These are phyloP conservation scores for Helleia helle DNA, from an alignment of 2,888 invertebrate genomes.

Conservation along the genomic window DNA sequence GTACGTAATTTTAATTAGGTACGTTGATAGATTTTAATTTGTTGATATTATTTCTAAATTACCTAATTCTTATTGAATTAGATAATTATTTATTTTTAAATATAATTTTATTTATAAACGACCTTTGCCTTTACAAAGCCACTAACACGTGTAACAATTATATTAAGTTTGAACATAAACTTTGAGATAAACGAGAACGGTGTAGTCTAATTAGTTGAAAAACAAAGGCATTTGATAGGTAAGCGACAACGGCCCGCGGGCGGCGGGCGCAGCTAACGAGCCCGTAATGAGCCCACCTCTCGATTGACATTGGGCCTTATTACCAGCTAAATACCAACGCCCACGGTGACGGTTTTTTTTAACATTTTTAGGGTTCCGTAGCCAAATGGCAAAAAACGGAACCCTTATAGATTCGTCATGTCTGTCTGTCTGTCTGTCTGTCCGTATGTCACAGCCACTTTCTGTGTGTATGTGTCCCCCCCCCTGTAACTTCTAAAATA, in stretches of 20 bases:
- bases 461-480: no score
- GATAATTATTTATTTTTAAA: no score
- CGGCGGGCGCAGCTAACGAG: slow-evolving; percentile 44
- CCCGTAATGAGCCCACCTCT: slow-evolving; percentile 41
- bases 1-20: no score
- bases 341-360: slow-evolving; percentile 13
- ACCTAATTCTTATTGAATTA: no score
- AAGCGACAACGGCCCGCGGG: slow-evolving; percentile 32
- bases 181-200: slow-evolving; percentile 24
- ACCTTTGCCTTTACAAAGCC: neutral
- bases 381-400: no score
- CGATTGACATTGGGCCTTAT: slow-evolving; percentile 44
- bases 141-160: slow-evolving; percentile 43
- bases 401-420: no score
- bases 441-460: no score
- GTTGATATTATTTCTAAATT: no score
- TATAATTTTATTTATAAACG: neutral
- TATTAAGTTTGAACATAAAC: slow-evolving; percentile 12
- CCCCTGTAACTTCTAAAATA: no score
- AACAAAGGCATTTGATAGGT: slow-evolving; percentile 42
- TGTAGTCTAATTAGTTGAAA: slow-evolving; percentile 53
- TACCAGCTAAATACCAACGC: slow-evolving; percentile 39
- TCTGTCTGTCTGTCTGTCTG: no score
- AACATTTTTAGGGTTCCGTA: no score
- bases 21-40: no score